phyloP scores from a whole-genome alignment of 2,888 invertebrate species.

The Chalcis sispes region DNA sequence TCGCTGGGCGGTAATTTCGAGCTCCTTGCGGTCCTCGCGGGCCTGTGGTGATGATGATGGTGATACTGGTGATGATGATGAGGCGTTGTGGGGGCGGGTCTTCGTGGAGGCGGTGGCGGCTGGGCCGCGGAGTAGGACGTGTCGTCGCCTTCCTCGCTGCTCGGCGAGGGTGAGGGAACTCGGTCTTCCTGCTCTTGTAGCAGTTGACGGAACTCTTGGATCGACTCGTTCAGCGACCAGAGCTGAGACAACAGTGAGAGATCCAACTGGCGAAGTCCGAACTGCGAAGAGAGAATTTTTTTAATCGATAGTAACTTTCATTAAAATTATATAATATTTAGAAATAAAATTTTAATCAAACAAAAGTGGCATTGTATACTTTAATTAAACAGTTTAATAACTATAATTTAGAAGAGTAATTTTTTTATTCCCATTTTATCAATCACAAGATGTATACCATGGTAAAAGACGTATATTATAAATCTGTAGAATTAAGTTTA shows the following conservation, averaged over 20 bases:
- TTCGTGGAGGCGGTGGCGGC: conserved; percentile 78
- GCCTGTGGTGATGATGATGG: conserved; percentile 45
- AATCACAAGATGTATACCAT: no score
- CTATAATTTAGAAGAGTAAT: no score
- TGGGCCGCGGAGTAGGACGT: conserved; percentile 66
- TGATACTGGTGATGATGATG: conserved; percentile 64
- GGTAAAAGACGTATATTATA: no score
- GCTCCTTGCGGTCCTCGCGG: conserved; percentile 64
- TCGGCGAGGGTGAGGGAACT: conserved; percentile 78
- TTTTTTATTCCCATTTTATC: no score
- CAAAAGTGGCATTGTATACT: no score
- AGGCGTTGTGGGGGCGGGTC: conserved; percentile 69
- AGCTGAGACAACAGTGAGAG: conserved; percentile 92
- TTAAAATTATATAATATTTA: conserved; percentile 6
- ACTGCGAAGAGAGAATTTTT: conserved; percentile 78
- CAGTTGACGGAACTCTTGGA: conserved; percentile 89
- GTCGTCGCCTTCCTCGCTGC: conserved; percentile 77
- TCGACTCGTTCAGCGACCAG: conserved; percentile 94
- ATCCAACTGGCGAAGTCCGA: conserved; percentile 91
- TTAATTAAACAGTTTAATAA: no score
- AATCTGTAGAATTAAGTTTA: no score
- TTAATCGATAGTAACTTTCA: neutral
- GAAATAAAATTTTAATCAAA: no score
- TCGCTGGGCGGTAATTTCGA: conserved; percentile 71
- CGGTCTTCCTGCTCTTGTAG: conserved; percentile 79